Evolutionary conservation across 2,113 vertebrate species (phyloP), one percentile per base, ranked within the genome.

Genomic region (Centropristis striata): DNA sequence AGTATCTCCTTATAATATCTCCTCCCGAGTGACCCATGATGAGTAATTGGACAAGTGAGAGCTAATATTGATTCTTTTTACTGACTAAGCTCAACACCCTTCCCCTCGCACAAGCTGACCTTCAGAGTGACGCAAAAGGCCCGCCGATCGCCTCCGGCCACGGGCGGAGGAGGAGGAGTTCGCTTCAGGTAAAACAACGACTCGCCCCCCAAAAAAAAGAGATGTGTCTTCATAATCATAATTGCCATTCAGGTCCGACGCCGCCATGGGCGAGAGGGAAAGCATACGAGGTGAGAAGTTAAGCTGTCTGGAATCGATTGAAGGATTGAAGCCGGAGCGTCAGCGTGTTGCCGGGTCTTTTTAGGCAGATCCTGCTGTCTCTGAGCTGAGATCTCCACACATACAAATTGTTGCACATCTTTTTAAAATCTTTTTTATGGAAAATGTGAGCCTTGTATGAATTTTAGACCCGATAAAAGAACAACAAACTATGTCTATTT

Each of bases 1-100:
- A 86, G 79, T 58, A 77, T 86, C 84, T 75, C 71, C 65, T 57
- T 63, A 76, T 79, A 86, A 88, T 82, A 85, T 83, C 76, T 75
- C 65, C 58, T 80, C 88, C 77, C 42, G 3, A 21, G 54, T 81
- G 84, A 80, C 74, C 82, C 66, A 16, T 70, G 63, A 75, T 77
- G 74, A 84, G 68, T 85, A 84, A 86, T 84, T 80, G 73, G 68
- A 75, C 75, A 57, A 72, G 32, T 58, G 77, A 71, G 70, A 79
- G 82, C 61, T 27, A 50, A 76, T 78, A 79, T 84, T 86, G 86
- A 89, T 81, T 81, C 16, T 85, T 61, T 77, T 68, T 23, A 75
- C 53, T 66, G 76, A 80, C 69, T 69, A 41, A 80, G 73, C 84
- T 83, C 41, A 60, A 41, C 82, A 71, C 61, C 42, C 39, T 67